Conservation (phyloP, 1,140 invertebrate genomes). For the Magallana angulata region DNA sequence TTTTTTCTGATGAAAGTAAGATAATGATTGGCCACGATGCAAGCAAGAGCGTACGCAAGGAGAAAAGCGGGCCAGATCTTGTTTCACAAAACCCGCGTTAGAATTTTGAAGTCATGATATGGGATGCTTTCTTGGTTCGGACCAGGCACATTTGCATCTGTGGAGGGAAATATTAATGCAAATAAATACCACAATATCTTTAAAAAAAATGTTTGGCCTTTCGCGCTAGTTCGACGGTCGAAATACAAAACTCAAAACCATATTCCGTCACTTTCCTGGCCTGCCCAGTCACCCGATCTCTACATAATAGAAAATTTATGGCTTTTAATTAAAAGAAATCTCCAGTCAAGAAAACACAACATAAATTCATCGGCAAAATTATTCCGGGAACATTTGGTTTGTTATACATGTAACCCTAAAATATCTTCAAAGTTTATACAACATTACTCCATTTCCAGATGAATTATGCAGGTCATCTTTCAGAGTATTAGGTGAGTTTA, state of each 20-base stretch:
- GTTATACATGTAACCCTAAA: background rate
- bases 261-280: slow-evolving; percentile 24
- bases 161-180: too few relatives aligned
- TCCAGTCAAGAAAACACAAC: background rate
- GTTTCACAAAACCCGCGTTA: too few relatives aligned
- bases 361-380: background rate
- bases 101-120: too few relatives aligned
- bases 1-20: too few relatives aligned
- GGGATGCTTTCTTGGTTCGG: too few relatives aligned
- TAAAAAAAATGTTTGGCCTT: too few relatives aligned
- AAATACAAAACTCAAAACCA: background rate
- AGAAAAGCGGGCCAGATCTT: too few relatives aligned
- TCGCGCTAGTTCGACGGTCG: background rate
- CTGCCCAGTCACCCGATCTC: background rate
- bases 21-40: too few relatives aligned
- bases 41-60: too few relatives aligned
- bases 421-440: background rate
- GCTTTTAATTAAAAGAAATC: background rate
- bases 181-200: background rate
- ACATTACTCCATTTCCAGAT: background rate
- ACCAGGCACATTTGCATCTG: too few relatives aligned
- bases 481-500: background rate
- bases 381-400: background rate
- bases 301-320: slow-evolving; percentile 12
- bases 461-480: background rate